These are phyloP conservation scores for Helarctos malayanus DNA, from an alignment of 2,797 vertebrate genomes.

Conservation along the genomic window DNA sequence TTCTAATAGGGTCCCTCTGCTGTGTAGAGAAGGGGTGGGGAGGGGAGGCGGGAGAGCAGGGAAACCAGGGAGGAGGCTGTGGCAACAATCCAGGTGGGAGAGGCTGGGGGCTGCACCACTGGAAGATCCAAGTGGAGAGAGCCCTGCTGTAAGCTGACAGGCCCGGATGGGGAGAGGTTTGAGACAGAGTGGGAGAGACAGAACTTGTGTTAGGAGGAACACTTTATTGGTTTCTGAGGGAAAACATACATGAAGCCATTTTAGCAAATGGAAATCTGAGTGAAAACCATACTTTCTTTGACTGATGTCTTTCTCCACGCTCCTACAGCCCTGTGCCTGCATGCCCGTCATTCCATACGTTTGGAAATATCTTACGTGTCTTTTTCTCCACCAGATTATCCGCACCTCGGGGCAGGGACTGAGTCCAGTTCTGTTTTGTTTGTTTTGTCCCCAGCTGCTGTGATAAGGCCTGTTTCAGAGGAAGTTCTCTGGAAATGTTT, in stretches of 20 bases:
- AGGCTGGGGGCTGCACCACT: fast-evolving
- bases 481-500: background rate
- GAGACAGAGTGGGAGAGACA: background rate
- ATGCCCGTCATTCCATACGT: fast-evolving
- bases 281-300: background rate
- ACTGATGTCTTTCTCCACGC: background rate
- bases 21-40: background rate
- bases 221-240: background rate
- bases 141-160: fast-evolving
- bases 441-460: background rate
- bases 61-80: too few species aligned
- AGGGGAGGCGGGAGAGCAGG: background rate
- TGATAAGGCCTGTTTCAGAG: background rate
- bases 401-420: background rate
- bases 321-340: fast-evolving
- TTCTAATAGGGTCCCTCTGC: background rate
- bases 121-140: background rate
- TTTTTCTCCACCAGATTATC: background rate
- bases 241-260: background rate
- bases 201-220: background rate
- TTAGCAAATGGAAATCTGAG: background rate
- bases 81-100: background rate
- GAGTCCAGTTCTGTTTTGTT: background rate
- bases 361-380: background rate
- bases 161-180: background rate